phyloP scores from a whole-genome alignment of 2,797 vertebrate genomes.

The Arremon brunneinucha region DNA sequence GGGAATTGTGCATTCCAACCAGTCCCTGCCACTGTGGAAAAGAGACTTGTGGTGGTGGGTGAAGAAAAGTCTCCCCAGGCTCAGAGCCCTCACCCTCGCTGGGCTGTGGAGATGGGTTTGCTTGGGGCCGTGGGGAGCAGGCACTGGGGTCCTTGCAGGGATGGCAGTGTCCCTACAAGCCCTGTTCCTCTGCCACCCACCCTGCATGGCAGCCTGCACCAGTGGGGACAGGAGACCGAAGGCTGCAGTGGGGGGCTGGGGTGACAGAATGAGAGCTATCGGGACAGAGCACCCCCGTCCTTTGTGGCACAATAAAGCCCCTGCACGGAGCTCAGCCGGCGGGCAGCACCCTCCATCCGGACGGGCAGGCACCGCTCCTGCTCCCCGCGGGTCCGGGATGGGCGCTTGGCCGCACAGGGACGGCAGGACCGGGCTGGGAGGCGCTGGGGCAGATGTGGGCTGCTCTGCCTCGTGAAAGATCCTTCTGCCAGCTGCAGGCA shows the following conservation, averaged over 20 bases:
- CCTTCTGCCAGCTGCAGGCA: neutral
- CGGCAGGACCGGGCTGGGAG: neutral
- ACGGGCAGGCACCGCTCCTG: neutral
- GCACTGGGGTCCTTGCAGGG: no score
- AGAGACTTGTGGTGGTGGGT: no score
- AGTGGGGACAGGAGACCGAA: neutral
- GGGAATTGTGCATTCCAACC: neutral
- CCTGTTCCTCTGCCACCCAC: neutral
- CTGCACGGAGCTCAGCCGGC: accelerated
- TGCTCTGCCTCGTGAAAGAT: neutral
- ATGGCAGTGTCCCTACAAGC: neutral
- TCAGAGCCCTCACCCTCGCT: accelerated
- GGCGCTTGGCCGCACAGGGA: neutral
- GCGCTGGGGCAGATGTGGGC: neutral
- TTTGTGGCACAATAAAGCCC: neutral
- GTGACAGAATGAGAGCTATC: neutral
- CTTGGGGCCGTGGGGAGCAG: neutral
- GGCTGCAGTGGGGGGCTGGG: accelerated
- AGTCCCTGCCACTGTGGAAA: neutral
- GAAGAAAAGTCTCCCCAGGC: neutral
- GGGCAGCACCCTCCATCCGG: neutral
- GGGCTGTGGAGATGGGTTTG: neutral
- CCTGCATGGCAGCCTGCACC: neutral
- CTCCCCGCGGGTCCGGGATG: accelerated
- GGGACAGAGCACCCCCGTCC: neutral